A percentile compares a stretch with the other conserved stretches of the same genome.
Evolutionary conservation across 2,797 vertebrate species (phyloP).

Genomic region (Poeciliopsis turneri): DNA sequence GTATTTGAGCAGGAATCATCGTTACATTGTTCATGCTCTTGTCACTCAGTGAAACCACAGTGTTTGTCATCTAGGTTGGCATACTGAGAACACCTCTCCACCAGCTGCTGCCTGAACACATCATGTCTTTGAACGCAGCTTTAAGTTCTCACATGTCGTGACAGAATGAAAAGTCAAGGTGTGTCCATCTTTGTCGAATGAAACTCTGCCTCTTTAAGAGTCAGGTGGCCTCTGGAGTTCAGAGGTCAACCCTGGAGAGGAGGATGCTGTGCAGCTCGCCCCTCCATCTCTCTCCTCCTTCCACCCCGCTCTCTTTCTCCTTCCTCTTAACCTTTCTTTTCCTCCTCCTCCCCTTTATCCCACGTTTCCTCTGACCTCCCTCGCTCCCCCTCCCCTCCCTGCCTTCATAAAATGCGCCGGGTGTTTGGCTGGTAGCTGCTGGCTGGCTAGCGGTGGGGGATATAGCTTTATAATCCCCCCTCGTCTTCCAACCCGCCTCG

Average conservation of each 20-base stretch:
- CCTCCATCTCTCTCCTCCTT: conserved; percentile 7
- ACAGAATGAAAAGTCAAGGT: neutral
- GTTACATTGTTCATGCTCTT: neutral
- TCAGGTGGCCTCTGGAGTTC: conserved; percentile 56
- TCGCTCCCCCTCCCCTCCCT: conserved; percentile 31
- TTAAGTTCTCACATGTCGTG: neutral
- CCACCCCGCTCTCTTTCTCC: neutral
- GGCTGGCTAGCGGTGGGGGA: conserved; percentile 70
- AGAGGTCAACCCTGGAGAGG: conserved; percentile 55
- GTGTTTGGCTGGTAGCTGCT: conserved; percentile 67
- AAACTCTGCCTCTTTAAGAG: conserved; percentile 44
- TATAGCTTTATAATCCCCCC: conserved; percentile 80
- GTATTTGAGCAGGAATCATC: neutral
- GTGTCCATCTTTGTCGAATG: neutral
- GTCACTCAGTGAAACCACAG: neutral
- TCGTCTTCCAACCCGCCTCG: conserved; percentile 77
- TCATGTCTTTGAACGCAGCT: neutral
- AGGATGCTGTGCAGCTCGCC: conserved; percentile 58
- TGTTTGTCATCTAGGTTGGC: neutral
- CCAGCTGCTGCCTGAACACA: neutral
- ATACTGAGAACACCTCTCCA: neutral
- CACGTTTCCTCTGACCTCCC: conserved; percentile 21
- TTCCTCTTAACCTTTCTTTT: conserved; percentile 7
- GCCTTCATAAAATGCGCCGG: conserved; percentile 56
- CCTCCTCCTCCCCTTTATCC: conserved; percentile 7